Evolutionary conservation across 1,140 invertebrate genomes (phyloP).

Genomic region (Calephelis virginiensis): DNA sequence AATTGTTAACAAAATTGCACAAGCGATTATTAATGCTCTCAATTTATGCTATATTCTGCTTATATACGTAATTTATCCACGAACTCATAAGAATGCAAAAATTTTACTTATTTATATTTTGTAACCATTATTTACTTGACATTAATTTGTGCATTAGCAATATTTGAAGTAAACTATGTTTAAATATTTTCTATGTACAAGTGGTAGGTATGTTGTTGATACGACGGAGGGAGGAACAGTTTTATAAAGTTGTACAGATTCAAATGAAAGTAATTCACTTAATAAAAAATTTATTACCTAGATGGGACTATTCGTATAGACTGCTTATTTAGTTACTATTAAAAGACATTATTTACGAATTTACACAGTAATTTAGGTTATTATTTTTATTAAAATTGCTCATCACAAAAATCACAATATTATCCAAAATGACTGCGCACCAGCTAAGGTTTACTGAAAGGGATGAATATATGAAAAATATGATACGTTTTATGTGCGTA

Average conservation of each 20-base stretch:
- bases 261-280: background rate
- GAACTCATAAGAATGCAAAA: no score
- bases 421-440: conserved; percentile 1
- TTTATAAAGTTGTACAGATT: background rate
- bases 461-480: no score
- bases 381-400: conserved; percentile 1
- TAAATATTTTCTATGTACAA: no score
- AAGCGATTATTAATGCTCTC: no score
- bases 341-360: conserved; percentile 45
- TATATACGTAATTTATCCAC: no score
- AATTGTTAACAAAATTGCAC: no score
- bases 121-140: no score
- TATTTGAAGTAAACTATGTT: no score
- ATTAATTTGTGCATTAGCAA: no score
- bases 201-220: background rate
- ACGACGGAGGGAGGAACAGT: background rate
- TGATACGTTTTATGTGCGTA: no score
- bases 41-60: no score
- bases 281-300: background rate
- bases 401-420: conserved; percentile 16
- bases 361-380: conserved; percentile 1
- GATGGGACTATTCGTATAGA: conserved; percentile 42
- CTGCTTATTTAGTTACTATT: conserved; percentile 44
- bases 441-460: background rate
- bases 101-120: no score